A percentile compares a stretch with the other conserved stretches of the same genome.
These are phyloP conservation scores for Bombyx mandarina DNA, from an alignment of 1,140 invertebrate species.

Conservation along the genomic window DNA sequence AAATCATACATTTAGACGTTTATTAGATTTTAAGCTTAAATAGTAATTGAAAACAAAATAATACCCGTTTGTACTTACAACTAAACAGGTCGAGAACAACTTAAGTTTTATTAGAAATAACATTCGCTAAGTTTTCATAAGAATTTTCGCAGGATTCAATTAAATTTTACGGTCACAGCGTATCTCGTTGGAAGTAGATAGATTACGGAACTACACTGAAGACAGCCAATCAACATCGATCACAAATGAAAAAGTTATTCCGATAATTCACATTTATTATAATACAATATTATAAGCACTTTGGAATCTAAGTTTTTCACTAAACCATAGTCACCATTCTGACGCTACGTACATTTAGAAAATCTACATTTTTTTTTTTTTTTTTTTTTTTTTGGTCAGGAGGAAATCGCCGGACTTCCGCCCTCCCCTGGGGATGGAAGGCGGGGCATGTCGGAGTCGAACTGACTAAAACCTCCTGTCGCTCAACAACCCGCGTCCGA, in stretches of 20 bases:
- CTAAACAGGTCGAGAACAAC: neutral
- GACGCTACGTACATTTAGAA: constrained; percentile 65
- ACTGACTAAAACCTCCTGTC: too few species aligned
- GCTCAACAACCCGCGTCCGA: too few species aligned
- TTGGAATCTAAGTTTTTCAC: constrained; percentile 52
- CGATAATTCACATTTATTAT: constrained; percentile 5
- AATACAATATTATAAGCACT: constrained; percentile 48
- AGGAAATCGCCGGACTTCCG: too few species aligned
- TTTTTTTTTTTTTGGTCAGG: too few species aligned
- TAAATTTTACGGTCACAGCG: neutral
- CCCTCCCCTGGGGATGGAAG: too few species aligned
- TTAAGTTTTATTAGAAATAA: neutral
- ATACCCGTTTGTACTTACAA: constrained; percentile 33
- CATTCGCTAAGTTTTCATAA: constrained; percentile 2
- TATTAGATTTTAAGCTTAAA: constrained; percentile 24
- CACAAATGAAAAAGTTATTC: constrained; percentile 11
- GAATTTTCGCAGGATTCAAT: constrained; percentile 6
- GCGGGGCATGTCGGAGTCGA: too few species aligned
- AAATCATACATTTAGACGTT: constrained; percentile 49
- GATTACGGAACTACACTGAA: constrained; percentile 13
- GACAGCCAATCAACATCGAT: constrained; percentile 18
- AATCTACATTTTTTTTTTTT: too few species aligned
- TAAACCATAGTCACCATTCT: constrained; percentile 47
- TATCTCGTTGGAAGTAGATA: too few species aligned
- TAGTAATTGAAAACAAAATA: constrained; percentile 28